Percentiles rank a stretch among this genome's conserved stretches.
phyloP scores from a whole-genome alignment of 2,888 invertebrate genomes.

The Euspilapteryx auroguttella region DNA sequence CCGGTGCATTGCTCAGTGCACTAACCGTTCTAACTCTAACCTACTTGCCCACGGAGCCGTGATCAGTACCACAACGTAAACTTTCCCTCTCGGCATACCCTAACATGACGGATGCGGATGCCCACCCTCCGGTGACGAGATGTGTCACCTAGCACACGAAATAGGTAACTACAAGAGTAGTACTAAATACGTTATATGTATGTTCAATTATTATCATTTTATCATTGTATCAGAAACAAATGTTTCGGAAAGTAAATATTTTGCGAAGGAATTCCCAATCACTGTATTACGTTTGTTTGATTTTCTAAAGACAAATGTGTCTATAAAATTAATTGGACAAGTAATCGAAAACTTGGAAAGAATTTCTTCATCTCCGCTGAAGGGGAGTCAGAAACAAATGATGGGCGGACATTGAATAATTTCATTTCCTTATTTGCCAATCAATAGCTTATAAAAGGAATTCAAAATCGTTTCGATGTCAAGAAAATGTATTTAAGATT shows the following conservation, averaged over 20 bases:
- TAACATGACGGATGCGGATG: no score
- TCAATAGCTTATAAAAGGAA: conserved; percentile 51
- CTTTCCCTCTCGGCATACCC: conserved; percentile 56
- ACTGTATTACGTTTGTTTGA: no score
- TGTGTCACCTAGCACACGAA: not conserved
- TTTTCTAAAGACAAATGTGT: conserved; percentile 56
- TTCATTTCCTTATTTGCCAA: conserved; percentile 61
- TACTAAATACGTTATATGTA: no score
- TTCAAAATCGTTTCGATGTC: conserved; percentile 10
- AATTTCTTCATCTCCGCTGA: conserved; percentile 56
- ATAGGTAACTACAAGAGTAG: no score
- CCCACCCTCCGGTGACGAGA: not conserved
- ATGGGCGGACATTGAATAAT: conserved; percentile 61
- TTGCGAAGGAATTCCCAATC: no score
- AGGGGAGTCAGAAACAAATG: conserved; percentile 56
- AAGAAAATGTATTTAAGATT: not conserved
- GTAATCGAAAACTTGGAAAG: conserved; percentile 62
- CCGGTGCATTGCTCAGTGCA: conserved; percentile 47
- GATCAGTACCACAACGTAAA: conserved; percentile 45
- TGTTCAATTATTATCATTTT: no score
- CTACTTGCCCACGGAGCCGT: conserved; percentile 49
- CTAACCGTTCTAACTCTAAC: conserved; percentile 56
- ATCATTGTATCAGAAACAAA: no score
- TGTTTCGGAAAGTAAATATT: no score
- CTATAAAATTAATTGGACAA: conserved; percentile 62